Evolutionary conservation across 1,140 invertebrate species (phyloP).

Genomic region (Galleria mellonella): DNA sequence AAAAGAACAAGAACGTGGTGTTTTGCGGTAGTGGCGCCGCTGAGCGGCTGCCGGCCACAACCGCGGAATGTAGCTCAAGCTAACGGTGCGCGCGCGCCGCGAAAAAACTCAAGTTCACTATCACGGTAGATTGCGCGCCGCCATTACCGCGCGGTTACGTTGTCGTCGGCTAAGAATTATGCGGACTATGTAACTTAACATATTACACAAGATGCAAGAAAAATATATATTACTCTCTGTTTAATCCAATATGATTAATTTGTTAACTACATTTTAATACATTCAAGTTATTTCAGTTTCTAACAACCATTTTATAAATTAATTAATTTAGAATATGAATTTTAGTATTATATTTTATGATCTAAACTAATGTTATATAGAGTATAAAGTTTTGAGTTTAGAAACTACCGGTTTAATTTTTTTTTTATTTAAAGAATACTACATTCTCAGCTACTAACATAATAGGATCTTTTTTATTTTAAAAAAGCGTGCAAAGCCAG

Average conservation of each 20-base stretch:
- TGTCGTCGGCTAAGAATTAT: slow-evolving; percentile 49
- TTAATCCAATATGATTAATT: background rate
- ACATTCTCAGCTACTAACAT: too few relatives aligned
- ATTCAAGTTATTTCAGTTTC: too few relatives aligned
- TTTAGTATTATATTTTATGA: too few relatives aligned
- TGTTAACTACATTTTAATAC: too few relatives aligned
- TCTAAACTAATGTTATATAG: too few relatives aligned
- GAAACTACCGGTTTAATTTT: too few relatives aligned
- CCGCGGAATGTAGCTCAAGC: slow-evolving; percentile 63
- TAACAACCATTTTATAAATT: too few relatives aligned
- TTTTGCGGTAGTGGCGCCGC: slow-evolving; percentile 36
- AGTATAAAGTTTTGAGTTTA: too few relatives aligned
- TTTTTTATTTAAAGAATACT: too few relatives aligned
- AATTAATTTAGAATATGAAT: too few relatives aligned
- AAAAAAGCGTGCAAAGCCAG: too few relatives aligned
- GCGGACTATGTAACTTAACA: slow-evolving; percentile 39
- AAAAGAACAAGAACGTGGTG: slow-evolving; percentile 10
- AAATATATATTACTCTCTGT: background rate
- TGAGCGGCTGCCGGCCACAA: slow-evolving; percentile 32
- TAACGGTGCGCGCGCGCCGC: slow-evolving; percentile 55
- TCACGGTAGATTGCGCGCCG: slow-evolving; percentile 64
- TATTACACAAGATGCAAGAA: slow-evolving; percentile 45
- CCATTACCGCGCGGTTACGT: slow-evolving; percentile 62
- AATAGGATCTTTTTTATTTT: too few relatives aligned
- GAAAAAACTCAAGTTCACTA: slow-evolving; percentile 72